phyloP scores from a whole-genome alignment of 2,113 vertebrate species.

The Montifringilla adamsi region DNA sequence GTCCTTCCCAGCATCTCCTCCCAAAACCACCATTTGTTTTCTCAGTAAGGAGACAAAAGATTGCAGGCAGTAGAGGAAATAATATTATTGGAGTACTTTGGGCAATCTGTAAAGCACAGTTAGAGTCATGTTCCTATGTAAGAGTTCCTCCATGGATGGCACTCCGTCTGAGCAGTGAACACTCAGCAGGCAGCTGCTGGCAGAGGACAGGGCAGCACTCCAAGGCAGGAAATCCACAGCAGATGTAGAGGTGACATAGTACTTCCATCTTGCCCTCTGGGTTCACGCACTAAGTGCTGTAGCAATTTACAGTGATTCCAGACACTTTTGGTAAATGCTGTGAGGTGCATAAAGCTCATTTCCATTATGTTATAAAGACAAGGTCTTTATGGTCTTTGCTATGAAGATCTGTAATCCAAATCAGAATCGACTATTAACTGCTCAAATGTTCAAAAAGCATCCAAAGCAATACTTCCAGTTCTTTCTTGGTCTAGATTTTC shows the following conservation, averaged over 20 bases:
- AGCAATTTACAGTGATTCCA: background rate
- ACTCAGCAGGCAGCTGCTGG: fast-evolving
- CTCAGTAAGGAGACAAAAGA: background rate
- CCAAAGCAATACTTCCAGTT: background rate
- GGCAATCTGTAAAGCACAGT: background rate
- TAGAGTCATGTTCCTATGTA: background rate
- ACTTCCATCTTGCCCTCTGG: background rate
- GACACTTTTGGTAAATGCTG: background rate
- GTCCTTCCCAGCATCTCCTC: background rate
- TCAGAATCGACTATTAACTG: background rate
- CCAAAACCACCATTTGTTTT: background rate
- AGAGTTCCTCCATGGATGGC: fast-evolving
- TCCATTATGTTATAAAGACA: background rate
- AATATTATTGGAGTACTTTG: background rate
- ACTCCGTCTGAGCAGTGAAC: background rate
- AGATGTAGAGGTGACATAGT: background rate
- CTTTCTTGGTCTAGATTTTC: background rate
- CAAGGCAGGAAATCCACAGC: background rate
- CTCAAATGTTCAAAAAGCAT: background rate
- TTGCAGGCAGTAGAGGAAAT: background rate
- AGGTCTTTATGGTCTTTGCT: background rate
- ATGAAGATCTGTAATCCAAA: background rate
- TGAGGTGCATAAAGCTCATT: background rate
- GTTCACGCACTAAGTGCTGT: background rate
- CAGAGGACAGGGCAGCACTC: background rate